Conservation (phyloP, 2,888 invertebrate genomes). For the Heterodera filipjevi region DNA sequence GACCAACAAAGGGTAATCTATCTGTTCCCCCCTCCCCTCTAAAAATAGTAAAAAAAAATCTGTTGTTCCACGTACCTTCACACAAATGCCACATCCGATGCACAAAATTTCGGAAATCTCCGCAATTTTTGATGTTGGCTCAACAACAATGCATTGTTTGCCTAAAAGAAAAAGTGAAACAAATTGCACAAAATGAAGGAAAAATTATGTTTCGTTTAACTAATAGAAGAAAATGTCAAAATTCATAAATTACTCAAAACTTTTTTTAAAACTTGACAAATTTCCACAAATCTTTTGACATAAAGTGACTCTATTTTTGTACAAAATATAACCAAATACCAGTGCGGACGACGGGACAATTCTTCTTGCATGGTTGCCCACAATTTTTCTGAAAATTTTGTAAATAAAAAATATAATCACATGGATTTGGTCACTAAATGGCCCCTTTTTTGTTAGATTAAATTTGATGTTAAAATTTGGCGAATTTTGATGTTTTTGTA, state of each 20-base stretch:
- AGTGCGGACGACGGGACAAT: conserved; percentile 97
- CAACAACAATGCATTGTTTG: conserved; percentile 96
- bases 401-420: not conserved
- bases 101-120: conserved; percentile 96
- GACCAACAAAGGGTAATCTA: too few species aligned
- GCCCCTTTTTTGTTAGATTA: not conserved
- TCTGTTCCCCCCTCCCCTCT: too few species aligned
- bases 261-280: too few species aligned
- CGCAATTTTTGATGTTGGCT: conserved; percentile 91
- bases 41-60: too few species aligned
- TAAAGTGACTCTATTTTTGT: not conserved
- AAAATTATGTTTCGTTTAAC: too few species aligned
- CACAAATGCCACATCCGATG: conserved; percentile 99
- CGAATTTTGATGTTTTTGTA: too few species aligned
- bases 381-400: conserved; percentile 77
- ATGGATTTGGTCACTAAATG: too few species aligned
- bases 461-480: too few species aligned
- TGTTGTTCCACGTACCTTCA: conserved; percentile 84
- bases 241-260: too few species aligned
- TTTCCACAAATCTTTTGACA: too few species aligned
- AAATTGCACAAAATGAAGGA: not conserved
- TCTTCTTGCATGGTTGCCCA: conserved; percentile 96
- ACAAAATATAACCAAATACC: conserved; percentile 69
- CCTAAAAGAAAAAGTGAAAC: conserved; percentile 64
- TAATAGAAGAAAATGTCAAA: too few species aligned